Evolutionary conservation across 2,888 invertebrate species (phyloP), one percentile per base, ranked within the genome.

Genomic region (Drosophila falleni): DNA sequence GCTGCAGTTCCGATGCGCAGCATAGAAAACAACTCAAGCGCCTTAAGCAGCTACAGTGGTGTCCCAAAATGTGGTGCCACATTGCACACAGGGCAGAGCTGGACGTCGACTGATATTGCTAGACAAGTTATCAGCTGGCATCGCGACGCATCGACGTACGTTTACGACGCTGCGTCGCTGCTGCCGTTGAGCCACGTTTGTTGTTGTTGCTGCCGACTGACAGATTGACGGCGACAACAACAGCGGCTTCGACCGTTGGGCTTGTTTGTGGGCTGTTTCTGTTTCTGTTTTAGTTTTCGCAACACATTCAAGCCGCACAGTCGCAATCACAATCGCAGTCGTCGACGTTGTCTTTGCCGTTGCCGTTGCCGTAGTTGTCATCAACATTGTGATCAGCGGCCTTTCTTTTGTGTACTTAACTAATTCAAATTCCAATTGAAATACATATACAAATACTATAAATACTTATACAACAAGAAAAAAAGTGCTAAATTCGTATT

Each of bases 271-370:
- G 60, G 61, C 79, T 65, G 78, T 76, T 78, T 73, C 71, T 68
- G 70, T 68, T 71, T 56, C 71, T 71, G 74, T 84, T 88, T 84
- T 89, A 84, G 89, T 84, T 84, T 84, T 83, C 89, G 78, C 84
- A 87, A 83, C 71, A 89, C 84, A 80, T 76, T 68, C 89, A 87
- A 84, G 75, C 84, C 85, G 70, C 81, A 78, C 89, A 87, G 84
- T 83, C 84, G 69, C 81, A 55, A 37, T 44, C 74, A 47, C 44
- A 50, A 23, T 41, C 59, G 41, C 61, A 39, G 29, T 58, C 19
- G 58, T 46, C 29, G 42, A 33, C 41, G 33, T 23, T 37, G 42
- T 35, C n/a, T n/a, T 15, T 37, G 35, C 5, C 26, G 29, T 55
- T 29, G 26, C 26, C 23, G 58, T 58, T 19, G 46, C 39, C 37